These are phyloP conservation scores for Ceratina australensis DNA, from an alignment of 1,140 invertebrate species.

Conservation along the genomic window DNA sequence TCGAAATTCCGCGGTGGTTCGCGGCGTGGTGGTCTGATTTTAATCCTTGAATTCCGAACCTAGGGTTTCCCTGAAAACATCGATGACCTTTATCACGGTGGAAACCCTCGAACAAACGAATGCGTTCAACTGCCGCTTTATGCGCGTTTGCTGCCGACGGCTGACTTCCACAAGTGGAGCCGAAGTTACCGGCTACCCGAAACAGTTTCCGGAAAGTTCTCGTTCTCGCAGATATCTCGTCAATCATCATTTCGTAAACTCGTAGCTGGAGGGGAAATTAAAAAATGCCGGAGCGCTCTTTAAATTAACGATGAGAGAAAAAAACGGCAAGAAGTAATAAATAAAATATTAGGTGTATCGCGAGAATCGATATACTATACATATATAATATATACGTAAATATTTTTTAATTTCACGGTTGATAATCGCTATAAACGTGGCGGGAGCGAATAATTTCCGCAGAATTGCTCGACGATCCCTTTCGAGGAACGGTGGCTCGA, in stretches of 20 bases:
- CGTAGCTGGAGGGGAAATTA: too few species aligned
- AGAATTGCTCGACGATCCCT: background rate
- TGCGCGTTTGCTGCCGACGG: constrained; percentile 4
- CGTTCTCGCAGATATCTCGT: background rate
- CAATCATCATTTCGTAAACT: too few species aligned
- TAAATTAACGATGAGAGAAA: too few species aligned
- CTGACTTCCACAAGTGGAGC: background rate
- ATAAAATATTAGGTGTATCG: too few species aligned
- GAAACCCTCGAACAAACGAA: background rate
- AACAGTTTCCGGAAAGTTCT: background rate
- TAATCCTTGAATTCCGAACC: constrained; percentile 9
- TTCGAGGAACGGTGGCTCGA: background rate
- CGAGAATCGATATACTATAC: too few species aligned
- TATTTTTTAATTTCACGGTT: too few species aligned
- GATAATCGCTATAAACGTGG: background rate
- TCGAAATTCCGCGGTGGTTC: constrained; percentile 11
- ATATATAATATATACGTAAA: too few species aligned
- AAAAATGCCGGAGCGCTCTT: too few species aligned
- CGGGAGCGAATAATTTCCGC: background rate
- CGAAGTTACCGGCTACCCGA: background rate
- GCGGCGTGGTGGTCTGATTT: constrained; percentile 9
- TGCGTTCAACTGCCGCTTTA: constrained; percentile 3
- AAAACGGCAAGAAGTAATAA: too few species aligned
- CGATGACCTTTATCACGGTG: background rate
- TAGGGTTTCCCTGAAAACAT: constrained; percentile 1